Evolutionary conservation across 2,888 invertebrate species (phyloP).

Genomic region (Trissonchulus latispiculum): DNA sequence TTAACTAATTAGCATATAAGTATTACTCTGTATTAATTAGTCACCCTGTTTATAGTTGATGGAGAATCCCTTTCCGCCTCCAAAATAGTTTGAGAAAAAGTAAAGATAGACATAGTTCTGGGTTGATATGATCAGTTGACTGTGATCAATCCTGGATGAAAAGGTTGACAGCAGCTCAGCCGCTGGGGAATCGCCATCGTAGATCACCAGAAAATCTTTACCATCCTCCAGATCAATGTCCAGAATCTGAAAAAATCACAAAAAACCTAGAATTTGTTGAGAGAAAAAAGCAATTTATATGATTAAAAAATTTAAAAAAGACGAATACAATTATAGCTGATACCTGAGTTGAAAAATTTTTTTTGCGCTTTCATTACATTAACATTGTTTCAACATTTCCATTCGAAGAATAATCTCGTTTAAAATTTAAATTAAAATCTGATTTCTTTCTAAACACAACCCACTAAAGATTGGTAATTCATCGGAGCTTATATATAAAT

Average conservation of each 20-base stretch:
- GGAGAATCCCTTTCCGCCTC: constrained; percentile 67
- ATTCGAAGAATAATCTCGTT: too few species aligned
- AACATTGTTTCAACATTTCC: too few species aligned
- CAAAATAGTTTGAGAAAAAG: constrained; percentile 74
- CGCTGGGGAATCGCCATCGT: constrained; percentile 79
- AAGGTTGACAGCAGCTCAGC: constrained; percentile 70
- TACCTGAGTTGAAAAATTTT: neutral
- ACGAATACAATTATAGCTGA: neutral
- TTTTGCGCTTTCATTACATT: too few species aligned
- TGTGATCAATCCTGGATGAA: constrained; percentile 65
- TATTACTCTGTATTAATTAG: too few species aligned
- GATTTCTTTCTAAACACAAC: too few species aligned
- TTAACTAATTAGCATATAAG: too few species aligned
- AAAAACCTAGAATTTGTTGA: constrained; percentile 47
- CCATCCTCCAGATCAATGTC: constrained; percentile 44
- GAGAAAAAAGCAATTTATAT: constrained; percentile 53
- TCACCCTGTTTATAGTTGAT: constrained; percentile 66
- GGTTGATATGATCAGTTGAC: constrained; percentile 76
- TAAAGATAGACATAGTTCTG: constrained; percentile 77
- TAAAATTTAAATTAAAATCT: too few species aligned
- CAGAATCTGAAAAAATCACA: constrained; percentile 37
- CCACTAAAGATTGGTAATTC: too few species aligned
- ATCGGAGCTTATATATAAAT: too few species aligned
- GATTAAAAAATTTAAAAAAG: neutral
- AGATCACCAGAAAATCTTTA: constrained; percentile 69